These are phyloP conservation scores for Corapipo altera DNA, from an alignment of 2,113 vertebrate genomes.

Conservation along the genomic window DNA sequence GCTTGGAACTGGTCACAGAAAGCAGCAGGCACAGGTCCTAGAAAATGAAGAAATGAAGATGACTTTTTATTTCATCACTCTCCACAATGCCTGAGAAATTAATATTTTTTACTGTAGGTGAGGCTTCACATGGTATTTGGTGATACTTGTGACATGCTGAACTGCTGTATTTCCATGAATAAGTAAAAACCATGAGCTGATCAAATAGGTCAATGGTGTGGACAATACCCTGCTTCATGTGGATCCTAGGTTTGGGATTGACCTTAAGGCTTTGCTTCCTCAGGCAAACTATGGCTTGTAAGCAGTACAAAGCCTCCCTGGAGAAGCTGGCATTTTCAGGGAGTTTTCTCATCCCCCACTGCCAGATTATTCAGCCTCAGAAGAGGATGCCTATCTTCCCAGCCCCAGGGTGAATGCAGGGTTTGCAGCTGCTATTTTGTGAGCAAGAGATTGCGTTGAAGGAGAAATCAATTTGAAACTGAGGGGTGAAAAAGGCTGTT, in stretches of 20 bases:
- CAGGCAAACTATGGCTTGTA: not conserved
- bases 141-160: not conserved
- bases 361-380: slow-evolving; percentile 16
- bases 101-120: not conserved
- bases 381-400: slow-evolving; percentile 12
- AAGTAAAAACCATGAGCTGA: not conserved
- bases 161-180: not conserved
- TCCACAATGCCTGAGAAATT: not conserved
- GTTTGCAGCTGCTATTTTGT: slow-evolving; percentile 13
- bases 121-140: not conserved
- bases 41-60: not conserved
- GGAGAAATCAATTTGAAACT: not conserved
- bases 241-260: not conserved
- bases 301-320: slow-evolving; percentile 30
- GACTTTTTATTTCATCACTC: not conserved
- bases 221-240: not conserved
- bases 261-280: not conserved
- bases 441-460: not conserved
- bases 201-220: not conserved
- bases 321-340: not conserved
- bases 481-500: not conserved
- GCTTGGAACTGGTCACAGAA: not conserved
- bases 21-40: not conserved
- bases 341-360: not conserved
- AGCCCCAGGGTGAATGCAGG: not conserved